Percentiles rank a stretch among this genome's conserved stretches.
Evolutionary conservation across 2,113 vertebrate genomes (phyloP).

Genomic region (Xiphophorus hellerii): DNA sequence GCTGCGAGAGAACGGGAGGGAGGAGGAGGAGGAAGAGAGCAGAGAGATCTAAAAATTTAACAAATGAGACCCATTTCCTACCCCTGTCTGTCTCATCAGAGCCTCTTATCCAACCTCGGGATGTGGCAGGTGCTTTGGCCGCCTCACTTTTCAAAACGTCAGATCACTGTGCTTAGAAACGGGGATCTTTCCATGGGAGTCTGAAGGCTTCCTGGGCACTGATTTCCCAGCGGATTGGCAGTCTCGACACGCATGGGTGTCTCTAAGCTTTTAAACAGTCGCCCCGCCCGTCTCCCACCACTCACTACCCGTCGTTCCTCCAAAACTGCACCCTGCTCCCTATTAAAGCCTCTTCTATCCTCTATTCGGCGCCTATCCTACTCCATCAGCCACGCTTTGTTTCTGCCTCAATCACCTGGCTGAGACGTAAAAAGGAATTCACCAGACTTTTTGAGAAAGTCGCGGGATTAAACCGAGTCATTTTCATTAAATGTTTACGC

Average conservation of each 20-base stretch:
- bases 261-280: slow-evolving; percentile 73
- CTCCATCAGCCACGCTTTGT: slow-evolving; percentile 29
- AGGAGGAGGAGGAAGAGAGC: slow-evolving; percentile 42
- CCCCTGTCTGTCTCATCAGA: slow-evolving; percentile 60
- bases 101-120: slow-evolving; percentile 50
- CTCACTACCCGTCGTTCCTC: slow-evolving; percentile 29
- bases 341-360: slow-evolving; percentile 45
- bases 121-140: slow-evolving; percentile 71
- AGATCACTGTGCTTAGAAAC: slow-evolving; percentile 66
- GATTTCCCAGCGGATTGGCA: slow-evolving; percentile 79
- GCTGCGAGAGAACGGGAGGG: slow-evolving; percentile 15
- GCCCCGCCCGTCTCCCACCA: slow-evolving; percentile 5
- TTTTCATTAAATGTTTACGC: slow-evolving; percentile 59
- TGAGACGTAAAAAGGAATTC: slow-evolving; percentile 30
- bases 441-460: slow-evolving; percentile 43
- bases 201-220: slow-evolving; percentile 65
- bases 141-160: slow-evolving; percentile 74
- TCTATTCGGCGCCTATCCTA: slow-evolving; percentile 11
- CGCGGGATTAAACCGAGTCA: slow-evolving; percentile 48
- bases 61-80: slow-evolving; percentile 70
- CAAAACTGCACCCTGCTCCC: slow-evolving; percentile 43
- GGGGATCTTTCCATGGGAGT: slow-evolving; percentile 61
- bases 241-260: slow-evolving; percentile 75
- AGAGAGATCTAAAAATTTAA: slow-evolving; percentile 65
- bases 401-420: slow-evolving; percentile 52